Evolutionary conservation across 1,140 invertebrate genomes (phyloP).

Genomic region (Bombyx mandarina): DNA sequence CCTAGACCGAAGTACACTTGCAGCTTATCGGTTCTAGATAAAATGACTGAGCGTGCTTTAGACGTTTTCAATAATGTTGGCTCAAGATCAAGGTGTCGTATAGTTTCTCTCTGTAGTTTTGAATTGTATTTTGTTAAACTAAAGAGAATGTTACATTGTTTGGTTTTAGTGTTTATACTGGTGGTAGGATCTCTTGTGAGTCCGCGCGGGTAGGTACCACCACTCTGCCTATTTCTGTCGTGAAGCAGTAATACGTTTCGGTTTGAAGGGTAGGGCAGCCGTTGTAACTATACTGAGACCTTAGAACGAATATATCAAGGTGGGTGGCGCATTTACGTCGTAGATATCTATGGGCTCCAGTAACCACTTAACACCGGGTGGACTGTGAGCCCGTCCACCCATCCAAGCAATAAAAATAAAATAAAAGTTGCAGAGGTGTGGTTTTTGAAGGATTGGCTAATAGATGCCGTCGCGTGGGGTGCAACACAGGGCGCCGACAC

Average conservation of each 20-base stretch:
- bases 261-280: too few species aligned
- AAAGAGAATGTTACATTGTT: not conserved
- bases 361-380: too few species aligned
- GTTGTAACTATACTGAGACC: too few species aligned
- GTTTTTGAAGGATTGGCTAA: conserved; percentile 23
- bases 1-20: conserved; percentile 5
- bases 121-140: conserved; percentile 16
- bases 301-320: too few species aligned
- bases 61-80: conserved; percentile 27
- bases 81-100: conserved; percentile 22
- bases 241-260: too few species aligned
- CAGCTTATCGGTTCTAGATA: conserved; percentile 21
- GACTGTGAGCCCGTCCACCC: too few species aligned
- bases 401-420: too few species aligned
- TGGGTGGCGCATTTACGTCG: too few species aligned
- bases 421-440: conserved; percentile 10
- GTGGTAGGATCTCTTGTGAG: too few species aligned
- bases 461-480: conserved; percentile 10
- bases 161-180: not conserved
- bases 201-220: too few species aligned
- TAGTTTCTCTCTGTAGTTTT: conserved; percentile 21
- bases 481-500: conserved; percentile 6
- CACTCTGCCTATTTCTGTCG: too few species aligned
- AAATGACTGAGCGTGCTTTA: conserved; percentile 27
- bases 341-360: too few species aligned